Evolutionary conservation across 2,113 vertebrate species (phyloP).

Genomic region (Gymnarchus niloticus): DNA sequence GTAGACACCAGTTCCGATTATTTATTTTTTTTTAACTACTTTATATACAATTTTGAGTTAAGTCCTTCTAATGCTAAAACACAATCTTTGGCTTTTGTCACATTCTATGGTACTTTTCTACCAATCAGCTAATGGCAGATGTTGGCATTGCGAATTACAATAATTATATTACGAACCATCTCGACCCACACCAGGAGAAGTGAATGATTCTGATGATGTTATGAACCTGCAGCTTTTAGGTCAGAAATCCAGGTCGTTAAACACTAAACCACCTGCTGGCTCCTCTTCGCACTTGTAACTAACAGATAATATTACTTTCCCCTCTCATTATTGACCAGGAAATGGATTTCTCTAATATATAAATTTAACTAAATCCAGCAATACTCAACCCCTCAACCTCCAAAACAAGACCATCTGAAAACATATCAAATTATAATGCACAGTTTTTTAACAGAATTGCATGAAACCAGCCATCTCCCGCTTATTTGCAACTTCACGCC

Average conservation of each 20-base stretch:
- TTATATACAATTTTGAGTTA: background rate
- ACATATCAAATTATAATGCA: background rate
- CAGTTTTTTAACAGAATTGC: background rate
- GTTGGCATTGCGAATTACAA: background rate
- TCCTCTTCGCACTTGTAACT: background rate
- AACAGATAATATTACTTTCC: background rate
- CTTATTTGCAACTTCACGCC: background rate
- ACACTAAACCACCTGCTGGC: background rate
- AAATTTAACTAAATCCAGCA: background rate
- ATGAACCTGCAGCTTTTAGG: background rate
- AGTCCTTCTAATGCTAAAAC: no score
- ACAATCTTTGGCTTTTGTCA: background rate
- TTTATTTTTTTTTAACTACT: background rate
- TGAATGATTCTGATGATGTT: no score
- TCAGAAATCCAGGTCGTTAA: background rate
- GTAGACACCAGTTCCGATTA: no score
- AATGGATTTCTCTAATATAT: background rate
- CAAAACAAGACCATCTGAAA: background rate
- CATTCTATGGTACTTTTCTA: background rate
- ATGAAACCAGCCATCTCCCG: background rate
- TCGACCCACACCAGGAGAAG: no score
- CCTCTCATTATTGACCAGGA: background rate
- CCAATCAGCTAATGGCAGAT: background rate
- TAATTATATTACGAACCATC: background rate
- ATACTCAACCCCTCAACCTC: background rate